Conservation (phyloP, 2,797 vertebrate genomes). For the Ceryle rudis region DNA sequence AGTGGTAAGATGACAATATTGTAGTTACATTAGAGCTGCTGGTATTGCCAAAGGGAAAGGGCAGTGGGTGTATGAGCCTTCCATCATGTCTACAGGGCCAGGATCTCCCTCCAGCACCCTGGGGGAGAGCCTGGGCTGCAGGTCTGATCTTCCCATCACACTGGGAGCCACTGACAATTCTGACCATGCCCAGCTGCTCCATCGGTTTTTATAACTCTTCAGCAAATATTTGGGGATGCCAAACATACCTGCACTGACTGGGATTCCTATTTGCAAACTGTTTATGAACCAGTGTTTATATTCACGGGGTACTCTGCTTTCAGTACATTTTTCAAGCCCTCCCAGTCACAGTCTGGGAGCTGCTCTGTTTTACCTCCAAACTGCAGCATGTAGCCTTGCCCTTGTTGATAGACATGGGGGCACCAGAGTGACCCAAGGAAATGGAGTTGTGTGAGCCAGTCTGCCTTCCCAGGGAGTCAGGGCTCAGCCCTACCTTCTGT, state of each 20-base stretch:
- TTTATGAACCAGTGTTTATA: constrained; percentile 45
- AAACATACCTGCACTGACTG: not conserved
- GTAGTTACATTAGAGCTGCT: not conserved
- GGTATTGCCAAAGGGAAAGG: not conserved
- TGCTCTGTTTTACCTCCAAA: not conserved
- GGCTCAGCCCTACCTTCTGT: not conserved
- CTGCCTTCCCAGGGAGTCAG: rapidly evolving
- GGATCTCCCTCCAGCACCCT: not conserved
- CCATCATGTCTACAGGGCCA: not conserved
- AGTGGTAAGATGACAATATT: not conserved
- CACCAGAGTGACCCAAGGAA: not conserved
- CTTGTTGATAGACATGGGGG: not conserved
- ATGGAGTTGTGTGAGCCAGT: not conserved
- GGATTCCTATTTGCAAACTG: not conserved
- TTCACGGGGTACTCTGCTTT: not conserved
- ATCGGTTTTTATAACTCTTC: not conserved
- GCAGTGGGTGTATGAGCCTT: rapidly evolving
- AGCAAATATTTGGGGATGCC: constrained; percentile 54
- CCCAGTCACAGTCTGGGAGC: not conserved
- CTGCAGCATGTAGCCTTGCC: not conserved
- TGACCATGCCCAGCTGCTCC: not conserved
- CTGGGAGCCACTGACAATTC: rapidly evolving
- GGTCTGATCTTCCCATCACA: rapidly evolving
- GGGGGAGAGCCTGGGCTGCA: not conserved
- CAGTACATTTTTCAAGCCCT: not conserved